Evolutionary conservation across 2,888 invertebrate species (phyloP).

Genomic region (Elmis aenea): DNA sequence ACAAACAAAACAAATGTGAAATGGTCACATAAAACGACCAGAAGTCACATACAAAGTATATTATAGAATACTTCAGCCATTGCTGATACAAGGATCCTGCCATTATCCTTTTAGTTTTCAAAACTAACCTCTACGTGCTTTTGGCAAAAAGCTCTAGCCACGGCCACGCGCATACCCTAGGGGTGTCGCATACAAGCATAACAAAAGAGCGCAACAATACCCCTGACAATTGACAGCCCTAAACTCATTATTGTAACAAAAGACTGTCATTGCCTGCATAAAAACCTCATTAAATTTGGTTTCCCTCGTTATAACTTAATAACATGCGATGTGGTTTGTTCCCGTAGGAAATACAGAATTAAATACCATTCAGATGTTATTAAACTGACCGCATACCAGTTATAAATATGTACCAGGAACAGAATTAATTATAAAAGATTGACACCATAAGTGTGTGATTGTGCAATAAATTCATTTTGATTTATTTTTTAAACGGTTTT

Average conservation of each 20-base stretch:
- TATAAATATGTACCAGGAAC: too few species aligned
- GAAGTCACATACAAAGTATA: too few species aligned
- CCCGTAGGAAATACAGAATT: slow-evolving; percentile 25
- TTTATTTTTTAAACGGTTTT: too few species aligned
- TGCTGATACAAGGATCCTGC: slow-evolving; percentile 20
- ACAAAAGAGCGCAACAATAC: slow-evolving; percentile 39
- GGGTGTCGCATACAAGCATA: slow-evolving; percentile 27
- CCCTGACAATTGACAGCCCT: slow-evolving; percentile 45
- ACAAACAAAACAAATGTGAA: too few species aligned
- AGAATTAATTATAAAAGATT: too few species aligned
- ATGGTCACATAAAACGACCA: too few species aligned
- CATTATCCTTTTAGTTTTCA: slow-evolving; percentile 18
- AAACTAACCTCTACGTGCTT: slow-evolving; percentile 19
- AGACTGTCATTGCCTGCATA: slow-evolving; percentile 49
- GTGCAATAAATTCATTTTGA: too few species aligned
- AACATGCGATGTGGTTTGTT: slow-evolving; percentile 31
- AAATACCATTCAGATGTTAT: slow-evolving; percentile 24
- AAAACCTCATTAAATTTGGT: slow-evolving; percentile 47
- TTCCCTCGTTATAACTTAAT: slow-evolving; percentile 42
- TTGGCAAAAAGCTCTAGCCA: slow-evolving; percentile 12
- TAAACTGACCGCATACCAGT: too few species aligned
- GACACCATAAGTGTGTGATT: too few species aligned
- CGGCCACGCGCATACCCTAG: slow-evolving; percentile 24
- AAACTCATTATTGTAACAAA: slow-evolving; percentile 49
- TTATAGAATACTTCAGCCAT: too few species aligned